Base-by-base conservation (phyloP, 2,113 vertebrate genomes). In the Bujurquina vittata region DNA sequence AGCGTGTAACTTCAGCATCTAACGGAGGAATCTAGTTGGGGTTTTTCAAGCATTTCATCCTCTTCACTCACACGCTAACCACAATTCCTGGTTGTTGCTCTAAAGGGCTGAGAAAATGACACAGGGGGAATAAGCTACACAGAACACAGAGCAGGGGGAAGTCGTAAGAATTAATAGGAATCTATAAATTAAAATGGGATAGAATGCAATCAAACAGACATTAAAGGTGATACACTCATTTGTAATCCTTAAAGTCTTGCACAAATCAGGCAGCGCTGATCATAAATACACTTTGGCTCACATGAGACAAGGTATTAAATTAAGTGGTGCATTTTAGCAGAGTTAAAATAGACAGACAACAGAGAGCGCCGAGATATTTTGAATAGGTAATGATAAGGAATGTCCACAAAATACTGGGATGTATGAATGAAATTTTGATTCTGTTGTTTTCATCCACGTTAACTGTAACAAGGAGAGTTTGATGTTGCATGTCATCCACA, bases 41-140 rank as follows among this genome's bases (percentile, higher is more conserved):
- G 56, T 35, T 6, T 33, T 18, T 72, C 22, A 33, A 22, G 29
- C 17, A 6, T n/a, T 22, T 58, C 55, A 40, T 78, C 22, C 15
- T 12, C 43, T 40, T 63, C 37, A 57, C 35, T 67, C 17, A 22
- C 20, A 18, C 10, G 26, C 9, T 37, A 18, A 26, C 31, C 63
- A 52, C 26, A 81, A 22, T 69, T 58, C 35, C 77, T 37, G 31
- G 5, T 10, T 33, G 62, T 52, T 33, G 33, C 58, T 77, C 11
- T 77, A 58, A 29, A 67, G 55, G 23, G 40, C 17, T 72, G 33
- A 79, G 43, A 43, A 75, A 83, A 49, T 37, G 61, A 40, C 56
- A 57, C 9, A 22, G 35, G n/a, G n/a, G 15, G 20, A 59, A 62
- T 43, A 58, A 65, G 62, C 79, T 77, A 33, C n/a, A 60, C 7